Base-by-base conservation (phyloP, 2,888 invertebrate genomes). In the Melanostoma scalare region DNA sequence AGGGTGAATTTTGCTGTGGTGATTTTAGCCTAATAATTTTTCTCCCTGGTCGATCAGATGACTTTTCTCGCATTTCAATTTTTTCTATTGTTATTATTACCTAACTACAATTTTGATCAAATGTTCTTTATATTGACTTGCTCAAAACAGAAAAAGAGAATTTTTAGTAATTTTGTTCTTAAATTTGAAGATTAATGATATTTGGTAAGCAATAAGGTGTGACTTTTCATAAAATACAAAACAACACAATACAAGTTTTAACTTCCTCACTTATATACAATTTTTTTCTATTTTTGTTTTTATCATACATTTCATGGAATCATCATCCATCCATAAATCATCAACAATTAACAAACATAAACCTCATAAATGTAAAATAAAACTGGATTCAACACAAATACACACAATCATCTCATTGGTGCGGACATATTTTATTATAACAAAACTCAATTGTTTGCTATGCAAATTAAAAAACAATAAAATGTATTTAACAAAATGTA, bases 351-450 rank as follows among this genome's bases (percentile, higher is more conserved):
- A 4, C 35, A 53, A n/a, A 35, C 53, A 58, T 4, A 56, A 10
- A 69, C 67, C 42, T 58, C 48, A 63, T 55, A 55, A 71, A 71
- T 78, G 67, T 81, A 72, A 48, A 81, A 53, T 46, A 46, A 58
- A 63, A 76, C 36, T 67, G 71, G 71, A 71, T 53, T 65, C 55
- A 73, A 52, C 4, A 50, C 6, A 36, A 4, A 35, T 10, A 53
- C 38, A 65, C 9, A 67, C 40, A 33, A 55, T 9, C 30, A 61
- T 46, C 44, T 42, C 58, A 65, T 68, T 67, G 58, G 46, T 30
- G 33, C 8, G 10, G 61, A 8, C 52, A 36, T 42, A 40, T 56
- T 6, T 40, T 3, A 31, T 35, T 46, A 55, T 48, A 73, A 67
- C 55, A 60, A 69, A 31, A 56, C 61, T 60, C 9, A 55, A 63